Base-by-base conservation (phyloP, 2,797 vertebrate species). In the Brotula barbata region DNA sequence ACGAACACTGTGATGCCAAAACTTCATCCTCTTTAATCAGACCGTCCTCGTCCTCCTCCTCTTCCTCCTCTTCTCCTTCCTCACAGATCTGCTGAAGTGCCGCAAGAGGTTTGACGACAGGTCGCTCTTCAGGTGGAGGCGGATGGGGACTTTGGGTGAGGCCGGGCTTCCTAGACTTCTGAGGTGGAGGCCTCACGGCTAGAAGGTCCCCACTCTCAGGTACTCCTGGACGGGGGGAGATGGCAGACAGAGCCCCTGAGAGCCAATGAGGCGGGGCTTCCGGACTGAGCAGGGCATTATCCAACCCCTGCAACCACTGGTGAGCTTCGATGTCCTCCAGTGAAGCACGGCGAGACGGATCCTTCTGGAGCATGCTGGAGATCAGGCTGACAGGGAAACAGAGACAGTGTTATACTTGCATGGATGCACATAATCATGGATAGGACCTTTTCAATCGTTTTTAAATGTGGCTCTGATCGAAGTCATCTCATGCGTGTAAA, bases 321-420 rank as follows among this genome's bases (percentile, higher is more conserved):
- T 95, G 94, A 53, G 83, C 69, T 78, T 94, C 91, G 0, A 95
- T 95, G 73, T 94, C 85, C 40, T 89, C 83, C 17, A 95, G 88
- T 0, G 93, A 91, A 0, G 93, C 93, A 1, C 94, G 90, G 28
- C 62, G 54, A 58, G 73, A 86, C 0, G 94, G 94, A 65, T 94
- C 91, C 52, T 92, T 92, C 89, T 94, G 93, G 41, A 95, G 90
- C 94, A 95, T 95, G 72, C 86, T 92, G 52, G 92, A 90, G 82
- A 95, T 94, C 71, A 95, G 85, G 55, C 94, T 95, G 81, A 33
- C 1, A 21, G 25, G 12, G 31, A 41, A 21, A 57, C 8, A 60
- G 42, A 61, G 20, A 37, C 8, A 62, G 9, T 22, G 19, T 71
- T 16, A 39, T 34, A 33, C 21, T 55, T 63, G 50, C 1, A 42